Evolutionary conservation across 2,888 invertebrate genomes (phyloP), one percentile per base, ranked within the genome.

Genomic region (Crocallis elinguaria): DNA sequence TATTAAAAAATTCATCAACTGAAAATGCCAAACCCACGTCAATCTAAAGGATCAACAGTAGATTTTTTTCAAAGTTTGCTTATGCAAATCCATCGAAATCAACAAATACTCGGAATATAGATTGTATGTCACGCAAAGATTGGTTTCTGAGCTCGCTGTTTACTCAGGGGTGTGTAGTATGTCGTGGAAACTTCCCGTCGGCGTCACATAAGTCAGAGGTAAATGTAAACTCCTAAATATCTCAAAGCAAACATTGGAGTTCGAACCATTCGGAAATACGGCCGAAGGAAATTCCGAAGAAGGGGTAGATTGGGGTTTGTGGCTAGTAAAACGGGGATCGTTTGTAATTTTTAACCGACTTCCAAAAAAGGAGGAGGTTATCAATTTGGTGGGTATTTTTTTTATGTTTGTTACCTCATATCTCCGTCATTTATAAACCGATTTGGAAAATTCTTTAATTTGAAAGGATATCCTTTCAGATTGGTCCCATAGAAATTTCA

Each of bases 191-290:
- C 59, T 62, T 62, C 63, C 48, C 55, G 32, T 27, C 16, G 23
- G 19, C 43, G 52, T 57, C 55, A 68, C 71, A 75, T 72, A 75
- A 73, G 69, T 73, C 67, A 74, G 62, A 60, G 64, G 64, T 57
- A 71, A 68, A 71, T 59, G 67, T 60, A 67, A 73, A 60, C 68
- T 65, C 68, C 73, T 75, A 77, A 81, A 79, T 76, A 81, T 82
- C 76, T 79, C 73, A 75, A 75, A 80, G 81, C 77, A 82, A 82
- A 83, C 81, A 85, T 82, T 82, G 73, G 77, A 63, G 66, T 73
- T 72, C 65, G 57, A 71, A 68, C 73, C 70, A 71, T 81, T 80
- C 67, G 73, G 71, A 80, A 83, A 82, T 77, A 78, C 73, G 66
- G 72, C 73, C 65, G 58, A 53, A 49, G 43, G 49, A 57, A 52